Base-by-base conservation (phyloP, 1,140 invertebrate genomes). In the Microplitis demolitor region DNA sequence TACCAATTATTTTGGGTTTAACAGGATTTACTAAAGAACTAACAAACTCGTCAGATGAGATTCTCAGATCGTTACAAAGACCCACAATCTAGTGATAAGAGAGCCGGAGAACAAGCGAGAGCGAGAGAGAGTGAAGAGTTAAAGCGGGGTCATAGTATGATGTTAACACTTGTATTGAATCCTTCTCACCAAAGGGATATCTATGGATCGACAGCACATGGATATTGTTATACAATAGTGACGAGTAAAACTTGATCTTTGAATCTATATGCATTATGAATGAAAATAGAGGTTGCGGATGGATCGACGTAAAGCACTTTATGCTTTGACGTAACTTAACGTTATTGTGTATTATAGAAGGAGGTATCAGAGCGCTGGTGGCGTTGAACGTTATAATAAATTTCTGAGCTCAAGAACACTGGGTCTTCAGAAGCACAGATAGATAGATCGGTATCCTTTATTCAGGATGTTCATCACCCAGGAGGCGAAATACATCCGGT, bases 401-500 rank as follows among this genome's bases (percentile, higher is more conserved):
- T 45, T 45, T 45, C 39, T 45, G 5, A 45, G 39, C 39, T 45
- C 6, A 45, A 58, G 56, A 58, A 24, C 24, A 24, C 56, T 4
- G 56, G 24, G 16, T 24, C 16, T 58, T 24, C 24, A 24, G 56
- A 31, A 24, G 8, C 16, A n/a, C 16, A 58, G 31, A 24, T 58
- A 24, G 16, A 24, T 31, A 58, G 56, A 54, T 31, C 56, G 24
- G 14, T 58, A 58, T 58, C 56, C 14, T 58, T 58, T 31, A 58
- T 58, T 58, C 70, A 53, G 58, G 61, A 54, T 62, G 54, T 71
- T 61, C 39, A 71, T 58, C 71, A 13, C 13, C 53, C 67, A 60
- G 33, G 73, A 62, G 64, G 71, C 67, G 77, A 77, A 77, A 76
- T 70, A 61, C 77, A 72, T 78, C 79, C 76, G 77, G 76, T 62